Conservation (phyloP, 2,113 vertebrate genomes). For the Astur gentilis region DNA sequence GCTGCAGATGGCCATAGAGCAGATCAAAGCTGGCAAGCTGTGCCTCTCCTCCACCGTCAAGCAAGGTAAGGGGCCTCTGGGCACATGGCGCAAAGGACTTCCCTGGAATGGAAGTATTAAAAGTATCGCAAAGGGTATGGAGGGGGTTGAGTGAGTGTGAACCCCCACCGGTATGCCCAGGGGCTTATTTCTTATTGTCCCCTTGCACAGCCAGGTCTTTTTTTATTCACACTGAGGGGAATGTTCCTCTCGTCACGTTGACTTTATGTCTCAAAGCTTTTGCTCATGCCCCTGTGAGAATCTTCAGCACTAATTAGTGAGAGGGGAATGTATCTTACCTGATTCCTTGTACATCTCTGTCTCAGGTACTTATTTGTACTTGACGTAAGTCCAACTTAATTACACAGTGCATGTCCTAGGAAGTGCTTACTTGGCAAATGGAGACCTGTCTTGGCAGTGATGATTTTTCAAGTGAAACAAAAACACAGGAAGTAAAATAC, state of each 20-base stretch:
- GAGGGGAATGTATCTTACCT: not conserved
- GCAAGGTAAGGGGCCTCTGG: constrained; percentile 76
- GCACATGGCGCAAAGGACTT: rapidly evolving
- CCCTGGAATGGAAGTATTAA: not conserved
- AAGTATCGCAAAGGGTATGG: not conserved
- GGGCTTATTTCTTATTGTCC: not conserved
- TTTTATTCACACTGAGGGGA: not conserved
- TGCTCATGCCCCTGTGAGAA: not conserved
- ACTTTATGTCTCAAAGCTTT: not conserved
- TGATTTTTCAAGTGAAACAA: constrained; percentile 14
- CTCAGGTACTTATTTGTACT: not conserved
- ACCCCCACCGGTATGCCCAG: rapidly evolving
- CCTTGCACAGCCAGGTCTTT: not conserved
- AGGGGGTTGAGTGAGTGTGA: not conserved
- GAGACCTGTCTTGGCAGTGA: not conserved
- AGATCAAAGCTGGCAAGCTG: constrained; percentile 84
- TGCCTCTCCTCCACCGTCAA: constrained; percentile 89
- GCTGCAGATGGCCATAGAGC: constrained; percentile 85
- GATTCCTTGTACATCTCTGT: not conserved
- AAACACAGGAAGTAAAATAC: constrained; percentile 31
- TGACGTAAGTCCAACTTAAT: not conserved
- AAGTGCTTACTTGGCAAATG: not conserved
- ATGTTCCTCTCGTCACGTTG: not conserved
- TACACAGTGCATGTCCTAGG: not conserved
- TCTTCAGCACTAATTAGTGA: not conserved